Evolutionary conservation across 2,797 vertebrate genomes (phyloP), one percentile per base, ranked within the genome.

Genomic region (Sebastes umbrosus): DNA sequence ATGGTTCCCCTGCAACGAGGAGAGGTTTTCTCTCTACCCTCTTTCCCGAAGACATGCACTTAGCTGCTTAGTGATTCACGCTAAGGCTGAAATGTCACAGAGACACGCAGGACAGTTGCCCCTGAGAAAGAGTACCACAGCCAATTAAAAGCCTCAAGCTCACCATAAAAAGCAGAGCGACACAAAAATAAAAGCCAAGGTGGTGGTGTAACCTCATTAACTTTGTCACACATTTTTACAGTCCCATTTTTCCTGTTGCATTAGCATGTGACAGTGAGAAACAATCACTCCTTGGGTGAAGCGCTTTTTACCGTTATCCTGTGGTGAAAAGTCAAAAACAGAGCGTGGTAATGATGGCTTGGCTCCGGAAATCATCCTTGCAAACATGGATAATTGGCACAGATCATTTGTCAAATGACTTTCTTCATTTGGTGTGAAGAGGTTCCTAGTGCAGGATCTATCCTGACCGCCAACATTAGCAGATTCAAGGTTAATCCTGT

Each of bases 61-160:
- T 88, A 82, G 87, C 91, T 78, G 82, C 88, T 83, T 70, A 76
- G 92, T 91, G 89, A 94, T 92, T 92, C 90, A 92, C 73, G 55
- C 83, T 55, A 8, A 71, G 84, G 85, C 87, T 92, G 89, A 95
- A 94, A 94, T 95, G 94, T 95, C 94, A 93, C 84, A 4, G 73
- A 80, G 88, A 75, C 88, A 60, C 50, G 34, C 85, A 82, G 88
- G 90, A 91, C 84, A 74, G 79, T 80, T 71, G 84, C 77, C 78
- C 85, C 77, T 39, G 77, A 81, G 77, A 92, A 87, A 77, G 83
- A 79, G 75, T 64, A 84, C 60, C 87, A 60, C 73, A 63, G 91
- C 91, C 92, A 95, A 95, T 95, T 95, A 95, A 90, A 92, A 93
- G 80, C 74, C 84, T 82, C 83, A 54, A 71, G 87, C 79, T 85